Percentiles rank a stretch among this genome's conserved stretches.
Evolutionary conservation across 1,140 invertebrate genomes (phyloP).

Genomic region (Contarinia nasturtii): DNA sequence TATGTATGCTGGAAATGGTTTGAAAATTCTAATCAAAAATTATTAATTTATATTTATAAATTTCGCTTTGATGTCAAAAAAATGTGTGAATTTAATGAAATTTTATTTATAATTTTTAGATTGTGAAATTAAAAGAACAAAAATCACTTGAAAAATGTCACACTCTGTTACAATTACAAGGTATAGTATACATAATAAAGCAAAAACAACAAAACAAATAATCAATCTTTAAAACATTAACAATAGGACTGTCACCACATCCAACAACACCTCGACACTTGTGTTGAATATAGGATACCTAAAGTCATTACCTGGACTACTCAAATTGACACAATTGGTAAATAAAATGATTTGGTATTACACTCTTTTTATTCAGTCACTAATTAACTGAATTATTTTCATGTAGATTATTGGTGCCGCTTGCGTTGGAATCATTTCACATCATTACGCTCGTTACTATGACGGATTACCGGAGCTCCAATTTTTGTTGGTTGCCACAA

Average conservation of each 20-base stretch:
- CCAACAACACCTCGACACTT: constrained; percentile 47
- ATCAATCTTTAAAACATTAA: too few relatives aligned
- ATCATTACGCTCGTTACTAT: constrained; percentile 29
- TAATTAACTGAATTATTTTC: not conserved
- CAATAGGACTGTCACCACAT: constrained; percentile 67
- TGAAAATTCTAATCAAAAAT: too few relatives aligned
- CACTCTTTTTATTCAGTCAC: not conserved
- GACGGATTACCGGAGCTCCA: constrained; percentile 38
- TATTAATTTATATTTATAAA: too few relatives aligned
- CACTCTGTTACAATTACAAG: constrained; percentile 65
- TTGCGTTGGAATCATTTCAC: constrained; percentile 43
- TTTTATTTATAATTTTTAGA: not conserved
- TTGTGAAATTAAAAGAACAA: not conserved
- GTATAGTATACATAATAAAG: too few relatives aligned
- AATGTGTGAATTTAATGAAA: too few relatives aligned
- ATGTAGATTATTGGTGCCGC: constrained; percentile 53
- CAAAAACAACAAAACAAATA: too few relatives aligned
- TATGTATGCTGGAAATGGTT: too few relatives aligned
- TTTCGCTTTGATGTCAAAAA: too few relatives aligned
- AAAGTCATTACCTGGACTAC: constrained; percentile 44
- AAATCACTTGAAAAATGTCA: constrained; percentile 37
- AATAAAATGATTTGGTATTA: constrained; percentile 7
- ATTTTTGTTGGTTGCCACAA: constrained; percentile 45
- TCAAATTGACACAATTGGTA: constrained; percentile 58
- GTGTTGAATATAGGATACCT: constrained; percentile 58